Evolutionary conservation across 2,113 vertebrate genomes (phyloP), one percentile per base, ranked within the genome.

Genomic region (Dendropsophus ebraccatus): DNA sequence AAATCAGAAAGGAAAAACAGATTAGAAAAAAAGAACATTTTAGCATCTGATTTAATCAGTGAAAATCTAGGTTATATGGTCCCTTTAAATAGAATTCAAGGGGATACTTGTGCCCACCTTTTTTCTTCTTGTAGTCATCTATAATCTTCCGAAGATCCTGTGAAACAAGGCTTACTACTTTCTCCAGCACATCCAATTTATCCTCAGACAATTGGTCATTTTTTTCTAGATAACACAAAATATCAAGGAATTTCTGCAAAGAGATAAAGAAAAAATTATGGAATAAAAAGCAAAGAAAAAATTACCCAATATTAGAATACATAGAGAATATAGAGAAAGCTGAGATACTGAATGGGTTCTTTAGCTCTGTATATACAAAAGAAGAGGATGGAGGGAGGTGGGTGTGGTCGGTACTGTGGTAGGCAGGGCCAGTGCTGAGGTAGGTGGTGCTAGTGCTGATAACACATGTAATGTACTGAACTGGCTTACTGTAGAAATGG

Each of bases 201-300:
- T 89, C 74, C 77, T 91, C 87, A 45, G 25, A 47, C 90, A 95
- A 89, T 86, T 72, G 32, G 67, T 30, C 78, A 35, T 87, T 80
- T 85, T 91, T 93, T 88, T 94, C 93, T 85, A 94, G 35, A 58
- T 32, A 75, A 80, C 0, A 87, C 88, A 95, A 83, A 54, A 94
- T 72, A 35, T 92, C 89, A 47, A 94, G 87, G 80, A 90, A 81
- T 65, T 87, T 92, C 94, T 95, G 88, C 50, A 62, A 56, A 21
- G 49, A 35, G 4, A 69, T 25, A 6, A 37, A 37, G 4, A 35
- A 6, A 17, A 32, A 32, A 32, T 30, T 30, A 30, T 67, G 28
- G 8, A 32, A 67, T 67, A 67, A 30, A 58, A 62, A 62, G 58
- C 28, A 28, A 62, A 25, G 23, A 58, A 58, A n/a, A n/a, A n/a